A percentile compares a stretch with the other conserved stretches of the same genome.
phyloP scores from a whole-genome alignment of 2,797 vertebrate species.

The Diceros bicornis region DNA sequence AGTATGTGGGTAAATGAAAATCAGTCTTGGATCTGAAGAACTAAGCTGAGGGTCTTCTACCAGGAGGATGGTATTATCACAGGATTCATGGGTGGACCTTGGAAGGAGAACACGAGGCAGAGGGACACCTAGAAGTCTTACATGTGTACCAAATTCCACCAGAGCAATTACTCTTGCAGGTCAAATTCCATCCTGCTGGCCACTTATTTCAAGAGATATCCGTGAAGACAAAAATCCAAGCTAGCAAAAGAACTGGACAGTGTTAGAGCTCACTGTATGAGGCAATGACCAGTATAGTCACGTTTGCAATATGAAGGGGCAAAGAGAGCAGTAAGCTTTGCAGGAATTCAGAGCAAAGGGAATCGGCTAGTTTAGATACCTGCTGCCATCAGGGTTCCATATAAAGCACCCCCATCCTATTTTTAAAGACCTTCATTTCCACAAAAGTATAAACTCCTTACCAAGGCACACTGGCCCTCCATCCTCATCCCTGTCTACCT shows the following conservation, averaged over 20 bases:
- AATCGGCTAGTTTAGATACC: background rate
- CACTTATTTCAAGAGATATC: background rate
- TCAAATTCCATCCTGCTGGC: background rate
- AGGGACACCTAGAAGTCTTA: background rate
- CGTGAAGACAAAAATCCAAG: background rate
- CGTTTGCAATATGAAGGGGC: accelerated
- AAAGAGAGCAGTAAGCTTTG: background rate
- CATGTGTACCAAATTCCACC: background rate
- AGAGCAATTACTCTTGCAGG: background rate
- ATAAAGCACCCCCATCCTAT: background rate
- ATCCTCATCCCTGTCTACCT: background rate
- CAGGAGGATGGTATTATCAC: background rate
- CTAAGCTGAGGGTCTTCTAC: background rate
- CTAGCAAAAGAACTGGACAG: background rate
- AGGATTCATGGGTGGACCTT: background rate
- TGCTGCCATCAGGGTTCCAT: background rate
- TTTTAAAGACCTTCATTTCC: background rate
- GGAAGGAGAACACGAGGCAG: background rate
- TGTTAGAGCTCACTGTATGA: background rate
- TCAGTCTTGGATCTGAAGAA: background rate
- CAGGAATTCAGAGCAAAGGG: background rate
- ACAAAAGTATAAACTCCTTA: background rate
- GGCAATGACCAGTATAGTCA: background rate
- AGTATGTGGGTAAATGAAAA: background rate
- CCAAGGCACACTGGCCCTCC: accelerated